Evolutionary conservation across 2,797 vertebrate genomes (phyloP).

Genomic region (Sylvia borin): DNA sequence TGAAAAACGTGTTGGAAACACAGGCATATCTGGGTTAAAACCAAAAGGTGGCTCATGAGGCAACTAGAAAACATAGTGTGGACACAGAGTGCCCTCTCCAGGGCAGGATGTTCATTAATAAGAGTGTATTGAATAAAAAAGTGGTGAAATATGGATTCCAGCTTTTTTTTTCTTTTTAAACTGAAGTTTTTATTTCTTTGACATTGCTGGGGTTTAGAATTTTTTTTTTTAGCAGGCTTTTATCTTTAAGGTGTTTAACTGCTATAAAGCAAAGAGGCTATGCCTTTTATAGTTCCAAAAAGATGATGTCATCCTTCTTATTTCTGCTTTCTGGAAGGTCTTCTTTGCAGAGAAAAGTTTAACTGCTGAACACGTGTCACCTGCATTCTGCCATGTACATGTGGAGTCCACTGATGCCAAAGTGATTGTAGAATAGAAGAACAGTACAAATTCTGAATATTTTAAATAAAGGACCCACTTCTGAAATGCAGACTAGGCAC

Average conservation of each 20-base stretch:
- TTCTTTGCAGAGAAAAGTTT: background rate
- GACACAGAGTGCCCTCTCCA: constrained; percentile 65
- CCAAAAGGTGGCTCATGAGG: background rate
- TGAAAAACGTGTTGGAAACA: background rate
- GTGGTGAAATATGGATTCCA: background rate
- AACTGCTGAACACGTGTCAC: background rate
- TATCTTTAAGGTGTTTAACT: background rate
- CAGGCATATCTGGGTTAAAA: background rate
- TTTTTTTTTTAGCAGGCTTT: background rate
- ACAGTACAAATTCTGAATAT: background rate
- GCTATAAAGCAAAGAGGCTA: background rate
- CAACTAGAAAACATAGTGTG: background rate
- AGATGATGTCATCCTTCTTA: background rate
- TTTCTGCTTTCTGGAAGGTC: background rate
- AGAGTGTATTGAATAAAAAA: background rate
- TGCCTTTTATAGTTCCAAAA: background rate
- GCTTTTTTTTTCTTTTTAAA: background rate
- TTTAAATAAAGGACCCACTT: background rate
- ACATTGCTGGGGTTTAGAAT: background rate
- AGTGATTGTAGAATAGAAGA: background rate
- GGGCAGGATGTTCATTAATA: constrained; percentile 42
- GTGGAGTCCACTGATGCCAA: accelerated
- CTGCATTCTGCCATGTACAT: background rate
- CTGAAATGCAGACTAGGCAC: background rate
- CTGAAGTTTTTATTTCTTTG: background rate